Base-by-base conservation (phyloP, 2,888 invertebrate species). In the Allacma fusca region DNA sequence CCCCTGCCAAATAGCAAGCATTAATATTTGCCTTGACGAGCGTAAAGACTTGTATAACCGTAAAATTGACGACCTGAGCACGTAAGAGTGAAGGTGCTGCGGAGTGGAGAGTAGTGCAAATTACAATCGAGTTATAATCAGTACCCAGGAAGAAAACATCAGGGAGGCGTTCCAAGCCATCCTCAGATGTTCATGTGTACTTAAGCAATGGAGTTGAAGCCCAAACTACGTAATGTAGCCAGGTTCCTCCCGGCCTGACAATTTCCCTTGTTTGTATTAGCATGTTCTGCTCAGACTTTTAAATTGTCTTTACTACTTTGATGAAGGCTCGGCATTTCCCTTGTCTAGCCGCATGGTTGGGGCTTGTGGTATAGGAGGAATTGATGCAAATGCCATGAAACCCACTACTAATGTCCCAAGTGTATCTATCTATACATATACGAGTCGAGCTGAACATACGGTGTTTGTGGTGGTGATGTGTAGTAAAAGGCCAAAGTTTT, bases 121-220 rank as follows among this genome's bases (percentile, higher is more conserved):
- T 71, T 71, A 71, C 50, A 71, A 71, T 16, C 26, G 57, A 50
- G 26, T 71, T 26, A 57, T 71, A 71, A 71, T 65, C 65, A 65
- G 65, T 1, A 65, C n/a, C 57, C 71, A 71, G 26, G 16, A n/a
- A 50, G n/a, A 71, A 71, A 71, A 50, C 71, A 50, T 29, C n/a
- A 40, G 68, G 40, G 40, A 68, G 68, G 68, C 68, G 68, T 34
- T 68, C 24, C 28, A 26, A 28, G 28, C 28, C 21, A 64, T 24
- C 23, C n/a, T 50, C 50, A 50, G 7, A 50, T 50, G 50, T 19
- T 50, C 19, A 19, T 50, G 50, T 50, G 50, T 16, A n/a, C 19
- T 50, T 50, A 13, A 16, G 16, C 1, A n/a, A 50, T 50, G 9
- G 7, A 50, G 16, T 16, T 50, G 50, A 50, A 16, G 50, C 1